Percentiles rank a stretch among this genome's conserved stretches.
Evolutionary conservation across 1,140 invertebrate genomes (phyloP).

Genomic region (Nautilus pompilius): DNA sequence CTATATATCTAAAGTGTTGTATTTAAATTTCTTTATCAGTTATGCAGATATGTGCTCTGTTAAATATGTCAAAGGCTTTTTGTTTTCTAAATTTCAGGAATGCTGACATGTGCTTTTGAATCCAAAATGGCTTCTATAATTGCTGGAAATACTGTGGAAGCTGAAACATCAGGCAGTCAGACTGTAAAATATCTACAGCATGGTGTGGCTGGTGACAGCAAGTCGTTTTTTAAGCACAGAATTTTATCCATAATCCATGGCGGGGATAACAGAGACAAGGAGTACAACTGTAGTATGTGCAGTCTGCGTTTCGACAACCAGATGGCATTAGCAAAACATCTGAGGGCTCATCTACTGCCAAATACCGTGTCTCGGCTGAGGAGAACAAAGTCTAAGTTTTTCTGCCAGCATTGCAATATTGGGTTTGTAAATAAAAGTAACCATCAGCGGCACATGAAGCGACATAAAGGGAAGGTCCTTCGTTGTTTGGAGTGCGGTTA

Average conservation of each 20-base stretch:
- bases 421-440: conserved; percentile 5
- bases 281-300: conserved; percentile 26
- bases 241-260: neutral
- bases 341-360: conserved; percentile 30
- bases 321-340: conserved; percentile 28
- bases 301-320: conserved; percentile 22
- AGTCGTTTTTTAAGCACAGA: too few species aligned
- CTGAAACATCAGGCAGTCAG: too few species aligned
- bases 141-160: too few species aligned
- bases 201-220: too few species aligned
- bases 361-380: neutral
- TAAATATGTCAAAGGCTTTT: too few species aligned
- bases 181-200: too few species aligned
- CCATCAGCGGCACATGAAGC: conserved; percentile 9
- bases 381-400: neutral
- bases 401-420: neutral
- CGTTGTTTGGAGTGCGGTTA: conserved; percentile 8
- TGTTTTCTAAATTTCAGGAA: too few species aligned
- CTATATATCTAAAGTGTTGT: too few species aligned
- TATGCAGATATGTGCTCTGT: too few species aligned
- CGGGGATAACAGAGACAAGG: conserved; percentile 2
- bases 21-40: too few species aligned
- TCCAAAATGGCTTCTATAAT: too few species aligned
- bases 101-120: too few species aligned
- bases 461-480: conserved; percentile 5